These are phyloP conservation scores for Tethya wilhelma DNA, from an alignment of 37 sponge, comb jelly and placozoan species.

Conservation along the genomic window DNA sequence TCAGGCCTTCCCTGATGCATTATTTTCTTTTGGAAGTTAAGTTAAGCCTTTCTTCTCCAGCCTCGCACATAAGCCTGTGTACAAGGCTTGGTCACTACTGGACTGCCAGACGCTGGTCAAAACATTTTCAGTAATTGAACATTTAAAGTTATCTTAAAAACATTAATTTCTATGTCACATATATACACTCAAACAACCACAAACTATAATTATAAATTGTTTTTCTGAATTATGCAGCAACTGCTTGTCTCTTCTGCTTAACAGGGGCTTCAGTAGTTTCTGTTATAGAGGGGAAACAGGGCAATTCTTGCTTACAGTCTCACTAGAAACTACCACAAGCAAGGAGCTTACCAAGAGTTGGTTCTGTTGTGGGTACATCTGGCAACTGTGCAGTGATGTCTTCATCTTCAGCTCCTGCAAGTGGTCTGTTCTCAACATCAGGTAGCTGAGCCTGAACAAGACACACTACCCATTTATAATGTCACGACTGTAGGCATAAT, in stretches of 20 bases:
- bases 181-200: background rate
- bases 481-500: background rate
- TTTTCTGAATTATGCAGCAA: conserved; percentile 15
- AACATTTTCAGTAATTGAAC: background rate
- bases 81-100: background rate
- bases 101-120: background rate
- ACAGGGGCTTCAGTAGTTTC: background rate
- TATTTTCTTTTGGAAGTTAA: too few species aligned
- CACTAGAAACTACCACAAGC: background rate
- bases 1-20: too few species aligned
- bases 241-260: conserved; percentile 22
- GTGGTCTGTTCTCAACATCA: conserved; percentile 8
- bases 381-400: conserved; percentile 40
- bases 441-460: conserved; percentile 10
- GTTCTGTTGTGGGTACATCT: conserved; percentile 23
- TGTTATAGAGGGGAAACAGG: background rate
- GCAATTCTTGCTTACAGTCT: background rate
- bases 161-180: background rate
- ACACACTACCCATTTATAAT: background rate
- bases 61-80: too few species aligned
- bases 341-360: background rate
- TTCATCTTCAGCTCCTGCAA: conserved; percentile 6
- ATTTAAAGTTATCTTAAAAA: background rate
- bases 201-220: background rate
- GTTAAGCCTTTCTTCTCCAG: too few species aligned